These are phyloP conservation scores for Heterohyrax brucei DNA, from an alignment of 2,797 vertebrate species.

Conservation along the genomic window DNA sequence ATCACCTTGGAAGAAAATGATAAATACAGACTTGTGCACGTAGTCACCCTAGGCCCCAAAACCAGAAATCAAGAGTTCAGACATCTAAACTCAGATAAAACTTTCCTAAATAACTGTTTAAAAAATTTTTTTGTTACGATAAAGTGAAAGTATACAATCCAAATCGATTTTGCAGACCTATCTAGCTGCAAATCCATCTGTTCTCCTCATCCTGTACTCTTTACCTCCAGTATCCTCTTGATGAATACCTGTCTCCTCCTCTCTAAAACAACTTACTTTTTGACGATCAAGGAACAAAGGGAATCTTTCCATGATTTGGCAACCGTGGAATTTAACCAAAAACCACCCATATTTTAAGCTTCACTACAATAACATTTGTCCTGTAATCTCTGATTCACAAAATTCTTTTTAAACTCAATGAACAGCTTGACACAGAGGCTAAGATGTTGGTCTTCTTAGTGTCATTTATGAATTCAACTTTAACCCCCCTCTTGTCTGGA, in stretches of 20 bases:
- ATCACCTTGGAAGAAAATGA: conserved; percentile 99
- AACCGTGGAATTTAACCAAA: background rate
- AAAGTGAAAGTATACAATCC: too few relatives aligned
- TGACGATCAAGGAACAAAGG: background rate
- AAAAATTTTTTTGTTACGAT: too few relatives aligned
- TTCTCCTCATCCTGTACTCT: too few relatives aligned
- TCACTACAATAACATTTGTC: background rate
- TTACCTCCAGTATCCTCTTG: too few relatives aligned
- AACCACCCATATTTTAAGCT: background rate
- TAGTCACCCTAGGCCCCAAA: conserved; percentile 94
- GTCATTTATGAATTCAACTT: conserved; percentile 23
- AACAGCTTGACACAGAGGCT: background rate
- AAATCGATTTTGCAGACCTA: too few relatives aligned
- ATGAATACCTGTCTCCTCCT: too few relatives aligned
- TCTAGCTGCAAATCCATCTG: too few relatives aligned
- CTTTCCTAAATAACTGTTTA: conserved; percentile 28
- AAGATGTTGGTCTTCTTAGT: background rate
- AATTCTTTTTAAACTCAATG: background rate
- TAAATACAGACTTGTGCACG: conserved; percentile 99
- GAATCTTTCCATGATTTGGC: background rate
- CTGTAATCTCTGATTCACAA: background rate
- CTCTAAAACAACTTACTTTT: conserved; percentile 50
- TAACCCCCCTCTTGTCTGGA: background rate
- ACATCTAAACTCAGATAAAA: background rate
- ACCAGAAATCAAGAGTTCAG: conserved; percentile 73